phyloP scores from a whole-genome alignment of 2,797 vertebrate species.

The Arvicola amphibius region DNA sequence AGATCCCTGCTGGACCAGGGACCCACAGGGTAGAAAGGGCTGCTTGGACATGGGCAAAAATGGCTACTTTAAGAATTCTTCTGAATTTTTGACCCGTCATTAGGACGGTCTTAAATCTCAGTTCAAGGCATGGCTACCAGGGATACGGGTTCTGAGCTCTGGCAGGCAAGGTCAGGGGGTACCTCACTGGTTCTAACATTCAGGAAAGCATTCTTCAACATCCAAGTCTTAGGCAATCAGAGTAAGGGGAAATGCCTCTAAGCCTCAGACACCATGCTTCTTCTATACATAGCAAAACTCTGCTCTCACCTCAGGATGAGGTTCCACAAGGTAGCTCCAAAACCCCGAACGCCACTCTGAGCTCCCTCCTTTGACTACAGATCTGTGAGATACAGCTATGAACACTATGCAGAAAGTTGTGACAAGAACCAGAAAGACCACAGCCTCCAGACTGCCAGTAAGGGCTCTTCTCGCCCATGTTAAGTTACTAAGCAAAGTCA shows the following conservation, averaged over 20 bases:
- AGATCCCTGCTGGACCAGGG: not conserved
- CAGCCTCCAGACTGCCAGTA: not conserved
- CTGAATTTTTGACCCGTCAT: not conserved
- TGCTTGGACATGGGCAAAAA: no score
- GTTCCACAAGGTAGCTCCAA: not conserved
- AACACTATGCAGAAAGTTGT: not conserved
- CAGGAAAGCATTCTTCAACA: not conserved
- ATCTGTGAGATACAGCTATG: not conserved
- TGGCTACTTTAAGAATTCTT: not conserved
- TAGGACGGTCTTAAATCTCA: not conserved
- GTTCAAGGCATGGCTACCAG: not conserved
- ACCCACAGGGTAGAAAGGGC: rapidly evolving
- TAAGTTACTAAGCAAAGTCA: not conserved
- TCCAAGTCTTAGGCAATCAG: not conserved
- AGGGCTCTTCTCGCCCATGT: not conserved
- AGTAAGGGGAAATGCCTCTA: not conserved
- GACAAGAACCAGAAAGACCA: not conserved
- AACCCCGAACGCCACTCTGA: not conserved
- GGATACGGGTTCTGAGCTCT: not conserved
- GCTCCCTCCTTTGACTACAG: not conserved
- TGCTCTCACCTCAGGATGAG: not conserved
- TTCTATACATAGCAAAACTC: not conserved
- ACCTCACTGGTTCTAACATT: not conserved
- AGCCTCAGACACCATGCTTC: not conserved
- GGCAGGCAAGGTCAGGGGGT: not conserved